phyloP scores from a whole-genome alignment of 1,140 invertebrate species.

The Lethrus apterus region DNA sequence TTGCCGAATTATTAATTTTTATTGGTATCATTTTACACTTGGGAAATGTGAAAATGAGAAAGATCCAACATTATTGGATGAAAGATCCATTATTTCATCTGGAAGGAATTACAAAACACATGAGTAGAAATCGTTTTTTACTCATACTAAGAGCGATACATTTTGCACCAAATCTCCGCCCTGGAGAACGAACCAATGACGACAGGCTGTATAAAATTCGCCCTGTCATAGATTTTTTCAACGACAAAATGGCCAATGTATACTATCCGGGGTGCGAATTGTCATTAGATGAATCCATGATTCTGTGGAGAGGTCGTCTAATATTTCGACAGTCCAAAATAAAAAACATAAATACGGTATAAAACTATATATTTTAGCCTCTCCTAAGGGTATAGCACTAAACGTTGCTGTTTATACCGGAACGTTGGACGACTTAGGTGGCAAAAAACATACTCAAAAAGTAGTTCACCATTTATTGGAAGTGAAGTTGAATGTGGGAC shows the following conservation, averaged over 20 bases:
- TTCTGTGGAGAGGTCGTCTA: constrained; percentile 14
- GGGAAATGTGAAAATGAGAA: constrained; percentile 12
- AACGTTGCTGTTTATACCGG: constrained; percentile 12
- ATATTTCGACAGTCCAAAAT: background rate
- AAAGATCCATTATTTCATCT: constrained; percentile 15
- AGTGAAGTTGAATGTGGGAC: constrained; percentile 33
- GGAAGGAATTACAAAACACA: constrained; percentile 15
- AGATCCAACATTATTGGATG: constrained; percentile 17
- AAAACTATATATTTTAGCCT: too few relatives aligned
- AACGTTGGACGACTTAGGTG: constrained; percentile 12
- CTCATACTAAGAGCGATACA: too few relatives aligned
- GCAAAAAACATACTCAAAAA: constrained; percentile 6
- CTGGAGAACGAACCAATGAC: background rate
- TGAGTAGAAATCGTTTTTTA: constrained; percentile 1
- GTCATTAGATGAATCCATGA: constrained; percentile 16
- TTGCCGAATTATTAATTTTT: constrained; percentile 17
- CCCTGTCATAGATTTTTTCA: constrained; percentile 13
- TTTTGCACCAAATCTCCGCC: background rate
- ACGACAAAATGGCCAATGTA: constrained; percentile 16
- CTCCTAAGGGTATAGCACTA: background rate
- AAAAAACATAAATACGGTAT: too few relatives aligned
- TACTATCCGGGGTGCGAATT: constrained; percentile 17
- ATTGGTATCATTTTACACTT: constrained; percentile 16
- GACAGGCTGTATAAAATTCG: constrained; percentile 16
- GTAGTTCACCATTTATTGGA: constrained; percentile 13